Conservation (phyloP, 2,888 invertebrate genomes). For the Nematopogon swammerdamellus region DNA sequence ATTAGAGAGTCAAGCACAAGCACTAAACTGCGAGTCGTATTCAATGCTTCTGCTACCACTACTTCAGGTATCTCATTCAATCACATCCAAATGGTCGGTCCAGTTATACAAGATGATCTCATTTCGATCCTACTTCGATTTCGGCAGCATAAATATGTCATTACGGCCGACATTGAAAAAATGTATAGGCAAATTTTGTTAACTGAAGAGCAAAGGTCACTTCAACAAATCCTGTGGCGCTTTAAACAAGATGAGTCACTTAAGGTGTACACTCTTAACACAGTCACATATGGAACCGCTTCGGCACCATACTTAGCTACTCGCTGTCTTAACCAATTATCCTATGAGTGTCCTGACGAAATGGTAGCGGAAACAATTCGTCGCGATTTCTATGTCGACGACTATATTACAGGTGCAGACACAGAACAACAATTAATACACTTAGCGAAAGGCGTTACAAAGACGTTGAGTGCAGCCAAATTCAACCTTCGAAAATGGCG, state of each 20-base stretch:
- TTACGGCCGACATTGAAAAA: slow-evolving; percentile 7
- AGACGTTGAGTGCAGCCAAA: not conserved
- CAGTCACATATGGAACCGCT: slow-evolving; percentile 1
- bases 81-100: slow-evolving; percentile 2
- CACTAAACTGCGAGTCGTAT: slow-evolving; percentile 7
- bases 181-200: slow-evolving; percentile 8
- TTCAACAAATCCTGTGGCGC: slow-evolving; percentile 9
- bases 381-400: slow-evolving; percentile 2
- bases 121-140: slow-evolving; percentile 5
- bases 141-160: slow-evolving; percentile 7
- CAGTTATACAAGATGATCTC: slow-evolving; percentile 3
- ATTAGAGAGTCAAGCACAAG: slow-evolving; percentile 5
- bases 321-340: not conserved
- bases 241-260: not conserved
- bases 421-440: not conserved
- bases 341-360: not conserved
- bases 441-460: not conserved
- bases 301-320: not conserved
- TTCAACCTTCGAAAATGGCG: not conserved
- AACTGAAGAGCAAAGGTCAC: slow-evolving; percentile 4
- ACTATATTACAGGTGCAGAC: not conserved
- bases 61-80: slow-evolving; percentile 6
- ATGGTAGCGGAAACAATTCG: not conserved
- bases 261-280: not conserved
- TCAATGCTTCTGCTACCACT: slow-evolving; percentile 4